phyloP scores from a whole-genome alignment of 2,797 vertebrate species.

The Melanotaenia parkinsoni region DNA sequence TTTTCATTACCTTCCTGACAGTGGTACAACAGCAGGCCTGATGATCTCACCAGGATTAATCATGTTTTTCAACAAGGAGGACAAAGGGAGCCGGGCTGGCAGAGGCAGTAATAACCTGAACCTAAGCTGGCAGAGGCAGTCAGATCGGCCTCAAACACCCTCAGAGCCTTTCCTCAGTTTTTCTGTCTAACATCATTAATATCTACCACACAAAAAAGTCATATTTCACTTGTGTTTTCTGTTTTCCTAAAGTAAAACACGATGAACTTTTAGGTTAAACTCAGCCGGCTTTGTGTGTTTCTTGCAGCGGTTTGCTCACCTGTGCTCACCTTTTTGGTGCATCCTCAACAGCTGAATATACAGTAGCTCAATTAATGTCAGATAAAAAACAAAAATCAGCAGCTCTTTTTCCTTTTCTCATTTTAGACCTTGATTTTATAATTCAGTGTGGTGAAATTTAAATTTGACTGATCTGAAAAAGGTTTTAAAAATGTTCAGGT shows the following conservation, averaged over 20 bases:
- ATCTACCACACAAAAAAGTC: slow-evolving; percentile 5
- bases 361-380: neutral
- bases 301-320: neutral
- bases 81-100: slow-evolving; percentile 18
- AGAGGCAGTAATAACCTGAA: slow-evolving; percentile 10
- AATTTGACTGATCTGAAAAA: neutral
- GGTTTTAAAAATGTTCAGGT: too few relatives aligned
- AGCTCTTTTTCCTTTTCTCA: neutral
- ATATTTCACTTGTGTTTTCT: slow-evolving; percentile 5
- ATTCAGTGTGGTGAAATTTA: neutral
- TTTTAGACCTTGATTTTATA: neutral
- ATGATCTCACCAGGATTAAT: slow-evolving; percentile 27
- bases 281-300: neutral
- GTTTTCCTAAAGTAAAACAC: slow-evolving; percentile 24
- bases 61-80: slow-evolving; percentile 5
- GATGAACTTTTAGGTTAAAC: slow-evolving; percentile 18
- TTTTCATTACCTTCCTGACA: slow-evolving; percentile 26
- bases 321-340: neutral
- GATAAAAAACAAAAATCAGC: neutral
- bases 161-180: slow-evolving; percentile 14
- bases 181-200: slow-evolving; percentile 14
- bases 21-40: slow-evolving; percentile 14
- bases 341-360: neutral
- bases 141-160: neutral
- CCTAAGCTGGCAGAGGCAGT: slow-evolving; percentile 10